A percentile compares a stretch with the other conserved stretches of the same genome.
Evolutionary conservation across 2,888 invertebrate genomes (phyloP).

Genomic region (Luperina testacea): DNA sequence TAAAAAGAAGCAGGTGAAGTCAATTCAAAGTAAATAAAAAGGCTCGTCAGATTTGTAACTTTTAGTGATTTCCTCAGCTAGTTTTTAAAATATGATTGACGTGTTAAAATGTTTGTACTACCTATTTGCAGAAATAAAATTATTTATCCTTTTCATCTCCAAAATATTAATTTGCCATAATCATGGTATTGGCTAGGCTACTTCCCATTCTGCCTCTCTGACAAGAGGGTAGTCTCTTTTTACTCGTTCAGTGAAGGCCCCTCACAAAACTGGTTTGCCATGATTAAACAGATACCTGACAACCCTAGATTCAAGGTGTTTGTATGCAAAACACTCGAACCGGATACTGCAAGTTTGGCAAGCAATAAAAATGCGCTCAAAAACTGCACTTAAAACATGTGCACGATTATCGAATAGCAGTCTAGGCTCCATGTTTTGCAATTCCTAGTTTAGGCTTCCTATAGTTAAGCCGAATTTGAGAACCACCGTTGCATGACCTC

Average conservation of each 20-base stretch:
- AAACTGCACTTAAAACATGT: conserved; percentile 57
- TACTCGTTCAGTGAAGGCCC: not conserved
- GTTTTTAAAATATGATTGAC: too few species aligned
- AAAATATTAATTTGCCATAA: not conserved
- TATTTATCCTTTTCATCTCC: not conserved
- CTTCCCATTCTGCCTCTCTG: not conserved
- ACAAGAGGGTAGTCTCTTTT: not conserved
- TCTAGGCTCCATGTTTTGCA: conserved; percentile 32
- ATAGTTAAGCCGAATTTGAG: conserved; percentile 26
- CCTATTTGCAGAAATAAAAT: too few species aligned
- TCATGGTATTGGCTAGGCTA: not conserved
- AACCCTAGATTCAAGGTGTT: conserved; percentile 43
- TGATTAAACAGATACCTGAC: conserved; percentile 4
- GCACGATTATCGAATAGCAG: conserved; percentile 39
- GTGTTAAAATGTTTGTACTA: too few species aligned
- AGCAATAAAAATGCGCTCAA: conserved; percentile 57
- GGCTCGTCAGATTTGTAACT: not conserved
- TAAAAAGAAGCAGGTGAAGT: not conserved
- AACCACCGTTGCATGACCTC: conserved; percentile 50
- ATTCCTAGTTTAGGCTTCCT: conserved; percentile 45
- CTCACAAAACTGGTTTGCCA: not conserved
- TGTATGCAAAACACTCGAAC: conserved; percentile 55
- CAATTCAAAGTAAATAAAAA: not conserved
- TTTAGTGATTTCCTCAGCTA: too few species aligned
- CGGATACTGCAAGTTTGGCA: conserved; percentile 56